Percentiles rank a stretch among this genome's conserved stretches.
Evolutionary conservation across 2,113 vertebrate species (phyloP).

Genomic region (Nothocercus julius): DNA sequence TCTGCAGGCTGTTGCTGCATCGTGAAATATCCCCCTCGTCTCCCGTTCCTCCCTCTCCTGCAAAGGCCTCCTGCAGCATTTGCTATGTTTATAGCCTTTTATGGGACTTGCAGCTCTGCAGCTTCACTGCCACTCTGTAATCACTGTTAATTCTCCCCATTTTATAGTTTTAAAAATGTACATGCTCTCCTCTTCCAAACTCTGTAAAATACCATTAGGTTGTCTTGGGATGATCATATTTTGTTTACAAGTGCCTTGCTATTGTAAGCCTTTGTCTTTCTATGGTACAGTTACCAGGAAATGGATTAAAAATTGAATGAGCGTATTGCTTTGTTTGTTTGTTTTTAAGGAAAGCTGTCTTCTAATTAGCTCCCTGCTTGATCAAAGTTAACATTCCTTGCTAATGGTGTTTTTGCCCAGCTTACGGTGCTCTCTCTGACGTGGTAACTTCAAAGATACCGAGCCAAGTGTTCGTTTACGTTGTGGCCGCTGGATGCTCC

Average conservation of each 20-base stretch:
- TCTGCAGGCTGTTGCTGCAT: not conserved
- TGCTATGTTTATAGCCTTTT: constrained; percentile 2
- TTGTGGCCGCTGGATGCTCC: not conserved
- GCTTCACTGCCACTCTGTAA: not conserved
- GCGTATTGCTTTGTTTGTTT: constrained; percentile 29
- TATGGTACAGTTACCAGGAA: constrained; percentile 37
- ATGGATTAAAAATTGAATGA: constrained; percentile 46
- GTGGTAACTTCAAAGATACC: not conserved
- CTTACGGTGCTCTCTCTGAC: not conserved
- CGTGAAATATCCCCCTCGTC: not conserved
- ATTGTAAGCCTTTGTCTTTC: not conserved
- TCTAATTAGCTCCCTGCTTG: constrained; percentile 32
- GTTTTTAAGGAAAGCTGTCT: constrained; percentile 49
- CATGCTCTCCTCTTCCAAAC: not conserved
- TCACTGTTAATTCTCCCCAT: constrained; percentile 19
- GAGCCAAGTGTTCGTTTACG: not conserved
- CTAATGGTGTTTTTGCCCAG: constrained; percentile 2
- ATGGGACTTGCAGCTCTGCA: not conserved
- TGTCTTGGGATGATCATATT: not conserved
- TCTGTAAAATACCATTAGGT: not conserved
- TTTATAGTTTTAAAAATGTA: constrained; percentile 24
- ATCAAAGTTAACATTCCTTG: not conserved
- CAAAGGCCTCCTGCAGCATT: not conserved
- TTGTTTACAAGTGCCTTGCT: constrained; percentile 8
- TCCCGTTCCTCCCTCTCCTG: not conserved